These are phyloP conservation scores for Platysteira castanea DNA, from an alignment of 2,113 vertebrate species.

Conservation along the genomic window DNA sequence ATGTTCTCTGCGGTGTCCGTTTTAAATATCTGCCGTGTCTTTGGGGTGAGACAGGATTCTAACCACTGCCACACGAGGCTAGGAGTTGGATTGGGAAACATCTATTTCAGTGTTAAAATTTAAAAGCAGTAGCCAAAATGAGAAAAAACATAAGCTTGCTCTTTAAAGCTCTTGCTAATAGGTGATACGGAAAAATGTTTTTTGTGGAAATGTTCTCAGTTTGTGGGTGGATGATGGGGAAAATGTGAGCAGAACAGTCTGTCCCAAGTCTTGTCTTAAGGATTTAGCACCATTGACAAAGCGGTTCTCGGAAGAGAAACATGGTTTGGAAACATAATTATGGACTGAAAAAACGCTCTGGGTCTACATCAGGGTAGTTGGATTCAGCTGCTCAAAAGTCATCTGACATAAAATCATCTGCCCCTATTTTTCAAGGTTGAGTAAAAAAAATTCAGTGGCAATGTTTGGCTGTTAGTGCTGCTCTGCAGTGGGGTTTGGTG, in stretches of 20 bases:
- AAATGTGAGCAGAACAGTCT: not conserved
- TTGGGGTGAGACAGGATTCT: not conserved
- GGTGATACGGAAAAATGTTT: not conserved
- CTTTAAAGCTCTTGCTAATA: not conserved
- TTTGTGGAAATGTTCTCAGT: not conserved
- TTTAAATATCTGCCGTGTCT: not conserved
- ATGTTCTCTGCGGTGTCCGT: not conserved
- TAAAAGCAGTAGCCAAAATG: not conserved
- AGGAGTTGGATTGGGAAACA: not conserved
- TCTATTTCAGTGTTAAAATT: not conserved
- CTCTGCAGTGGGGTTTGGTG: not conserved
- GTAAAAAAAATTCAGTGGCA: not conserved
- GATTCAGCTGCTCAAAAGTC: not conserved
- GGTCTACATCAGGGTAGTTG: not conserved
- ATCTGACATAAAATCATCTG: not conserved
- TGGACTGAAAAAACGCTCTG: not conserved
- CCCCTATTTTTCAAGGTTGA: not conserved
- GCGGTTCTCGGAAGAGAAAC: not conserved
- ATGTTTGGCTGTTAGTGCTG: not conserved
- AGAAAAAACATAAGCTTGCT: not conserved
- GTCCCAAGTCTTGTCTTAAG: not conserved
- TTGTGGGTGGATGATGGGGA: not conserved
- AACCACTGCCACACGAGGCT: not conserved
- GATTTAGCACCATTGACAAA: not conserved
- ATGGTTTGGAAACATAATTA: not conserved